Percentiles rank a stretch among this genome's conserved stretches.
Conservation (phyloP, 2,888 invertebrate genomes). For the Temnothorax ravouxi region DNA sequence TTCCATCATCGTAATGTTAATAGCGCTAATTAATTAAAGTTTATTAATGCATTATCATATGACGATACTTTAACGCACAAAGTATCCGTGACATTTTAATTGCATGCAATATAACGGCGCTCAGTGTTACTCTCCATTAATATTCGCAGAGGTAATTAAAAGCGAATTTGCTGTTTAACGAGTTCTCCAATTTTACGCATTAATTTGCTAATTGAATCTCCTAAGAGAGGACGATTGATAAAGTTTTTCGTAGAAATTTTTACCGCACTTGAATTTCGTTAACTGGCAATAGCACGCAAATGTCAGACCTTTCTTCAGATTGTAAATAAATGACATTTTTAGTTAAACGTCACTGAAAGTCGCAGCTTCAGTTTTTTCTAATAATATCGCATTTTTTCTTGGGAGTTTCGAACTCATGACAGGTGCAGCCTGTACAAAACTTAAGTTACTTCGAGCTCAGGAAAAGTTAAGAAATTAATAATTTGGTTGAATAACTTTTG, state of each 20-base stretch:
- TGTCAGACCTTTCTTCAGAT: not conserved
- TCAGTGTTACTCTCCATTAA: constrained; percentile 58
- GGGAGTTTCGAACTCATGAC: constrained; percentile 50
- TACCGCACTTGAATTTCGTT: not conserved
- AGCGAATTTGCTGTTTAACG: constrained; percentile 57
- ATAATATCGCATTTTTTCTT: constrained; percentile 43
- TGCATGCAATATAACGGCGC: constrained; percentile 55
- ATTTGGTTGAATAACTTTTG: constrained; percentile 55
- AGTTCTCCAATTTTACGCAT: constrained; percentile 63
- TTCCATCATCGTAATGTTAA: constrained; percentile 55
- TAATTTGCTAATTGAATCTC: constrained; percentile 62
- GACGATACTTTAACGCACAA: constrained; percentile 55
- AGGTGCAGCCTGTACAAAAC: constrained; percentile 44
- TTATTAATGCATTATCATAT: constrained; percentile 58
- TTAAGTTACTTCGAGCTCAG: constrained; percentile 49
- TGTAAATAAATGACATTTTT: constrained; percentile 34
- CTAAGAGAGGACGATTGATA: constrained; percentile 46
- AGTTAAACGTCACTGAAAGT: constrained; percentile 31
- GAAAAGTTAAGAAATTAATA: constrained; percentile 59
- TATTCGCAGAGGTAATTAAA: constrained; percentile 61
- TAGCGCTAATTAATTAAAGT: constrained; percentile 54
- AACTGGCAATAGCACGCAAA: constrained; percentile 40
- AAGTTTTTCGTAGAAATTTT: constrained; percentile 51
- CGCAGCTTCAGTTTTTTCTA: constrained; percentile 32
- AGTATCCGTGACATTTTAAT: constrained; percentile 58